Evolutionary conservation across 2,797 vertebrate species (phyloP).

Genomic region (Coendou prehensilis): DNA sequence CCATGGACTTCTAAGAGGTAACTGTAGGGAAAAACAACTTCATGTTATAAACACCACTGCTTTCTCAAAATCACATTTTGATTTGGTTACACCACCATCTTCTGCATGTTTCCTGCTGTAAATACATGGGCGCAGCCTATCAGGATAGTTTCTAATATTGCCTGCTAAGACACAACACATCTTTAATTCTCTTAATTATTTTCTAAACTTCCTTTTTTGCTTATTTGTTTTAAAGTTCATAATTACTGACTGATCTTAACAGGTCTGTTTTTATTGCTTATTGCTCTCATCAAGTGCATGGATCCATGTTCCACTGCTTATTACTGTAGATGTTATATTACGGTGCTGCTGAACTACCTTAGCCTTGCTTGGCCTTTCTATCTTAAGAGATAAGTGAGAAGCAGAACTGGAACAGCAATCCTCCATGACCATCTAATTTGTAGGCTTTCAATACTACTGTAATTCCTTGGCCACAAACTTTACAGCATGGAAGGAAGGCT

Average conservation of each 20-base stretch:
- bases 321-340: conserved; percentile 55
- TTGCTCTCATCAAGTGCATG: conserved; percentile 48
- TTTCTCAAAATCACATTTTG: conserved; percentile 52
- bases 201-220: conserved; percentile 76
- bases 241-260: conserved; percentile 80
- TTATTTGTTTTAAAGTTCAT: conserved; percentile 76
- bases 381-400: conserved; percentile 81
- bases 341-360: conserved; percentile 71
- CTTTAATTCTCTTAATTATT: conserved; percentile 79
- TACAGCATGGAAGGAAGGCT: background rate
- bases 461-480: conserved; percentile 7
- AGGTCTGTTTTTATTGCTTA: conserved; percentile 81
- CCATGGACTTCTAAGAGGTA: conserved; percentile 33
- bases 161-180: conserved; percentile 61
- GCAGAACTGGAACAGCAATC: background rate
- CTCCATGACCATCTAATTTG: background rate
- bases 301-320: conserved; percentile 31
- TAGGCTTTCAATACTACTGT: background rate
- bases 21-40: background rate
- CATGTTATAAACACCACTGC: background rate
- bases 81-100: background rate
- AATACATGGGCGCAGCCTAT: conserved; percentile 69
- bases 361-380: conserved; percentile 83
- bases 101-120: conserved; percentile 67
- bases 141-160: conserved; percentile 63